Conservation (phyloP, 2,888 invertebrate species). For the Drosophila peninsularis region DNA sequence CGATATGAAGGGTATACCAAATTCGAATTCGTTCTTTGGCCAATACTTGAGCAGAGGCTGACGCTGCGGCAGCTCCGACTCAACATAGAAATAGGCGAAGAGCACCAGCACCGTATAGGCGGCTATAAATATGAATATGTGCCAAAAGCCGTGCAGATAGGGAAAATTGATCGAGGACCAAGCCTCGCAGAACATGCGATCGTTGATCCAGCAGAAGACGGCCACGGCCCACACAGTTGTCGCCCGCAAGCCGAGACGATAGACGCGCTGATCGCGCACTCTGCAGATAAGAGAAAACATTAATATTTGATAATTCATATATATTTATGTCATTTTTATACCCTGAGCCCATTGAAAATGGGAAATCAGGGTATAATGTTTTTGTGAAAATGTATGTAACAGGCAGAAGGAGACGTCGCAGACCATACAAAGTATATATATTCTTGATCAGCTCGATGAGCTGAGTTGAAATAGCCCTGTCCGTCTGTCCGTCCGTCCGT, state of each 20-base stretch:
- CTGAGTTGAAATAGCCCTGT: too few relatives aligned
- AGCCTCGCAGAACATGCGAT: conserved; percentile 91
- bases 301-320: too few relatives aligned
- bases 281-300: conserved; percentile 43
- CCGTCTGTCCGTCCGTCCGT: too few relatives aligned
- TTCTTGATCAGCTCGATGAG: too few relatives aligned
- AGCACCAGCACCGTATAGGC: conserved; percentile 91
- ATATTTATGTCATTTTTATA: too few relatives aligned
- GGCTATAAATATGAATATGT: conserved; percentile 91
- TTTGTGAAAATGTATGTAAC: too few relatives aligned
- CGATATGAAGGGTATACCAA: conserved; percentile 91
- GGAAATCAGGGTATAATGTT: too few relatives aligned
- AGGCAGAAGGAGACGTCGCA: too few relatives aligned
- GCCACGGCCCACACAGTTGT: conserved; percentile 89
- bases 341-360: too few relatives aligned
- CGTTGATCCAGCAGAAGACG: conserved; percentile 91
- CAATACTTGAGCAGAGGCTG: conserved; percentile 90
- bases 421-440: too few relatives aligned
- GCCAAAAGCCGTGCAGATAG: conserved; percentile 93
- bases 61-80: conserved; percentile 90
- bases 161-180: conserved; percentile 92
- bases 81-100: conserved; percentile 91
- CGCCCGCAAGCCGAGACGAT: conserved; percentile 89
- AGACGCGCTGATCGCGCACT: conserved; percentile 86
- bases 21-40: conserved; percentile 91